Conservation (phyloP, 2,113 vertebrate species). For the Carollia perspicillata region DNA sequence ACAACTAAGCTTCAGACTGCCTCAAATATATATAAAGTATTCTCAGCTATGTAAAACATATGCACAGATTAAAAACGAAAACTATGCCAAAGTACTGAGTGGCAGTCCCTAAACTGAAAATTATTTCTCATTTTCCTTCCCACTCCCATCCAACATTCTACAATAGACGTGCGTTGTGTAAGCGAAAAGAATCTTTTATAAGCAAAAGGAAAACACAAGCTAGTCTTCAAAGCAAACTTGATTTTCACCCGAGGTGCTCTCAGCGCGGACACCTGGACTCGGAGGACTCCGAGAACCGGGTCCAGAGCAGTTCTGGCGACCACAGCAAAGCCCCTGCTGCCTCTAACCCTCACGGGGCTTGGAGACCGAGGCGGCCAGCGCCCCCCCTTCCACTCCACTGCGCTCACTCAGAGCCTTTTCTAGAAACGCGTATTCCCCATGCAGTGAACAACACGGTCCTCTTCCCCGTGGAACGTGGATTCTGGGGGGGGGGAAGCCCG, state of each 20-base stretch:
- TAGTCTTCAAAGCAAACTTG: conserved; percentile 23
- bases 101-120: not conserved
- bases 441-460: not conserved
- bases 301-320: not conserved
- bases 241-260: not conserved
- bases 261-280: not conserved
- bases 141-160: not conserved
- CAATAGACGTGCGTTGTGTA: not conserved
- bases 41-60: not conserved
- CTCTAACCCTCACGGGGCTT: not conserved
- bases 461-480: not conserved
- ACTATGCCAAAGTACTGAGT: not conserved
- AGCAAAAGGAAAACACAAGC: not conserved
- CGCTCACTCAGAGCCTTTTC: not conserved
- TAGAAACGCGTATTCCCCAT: not conserved
- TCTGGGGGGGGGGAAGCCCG: not conserved
- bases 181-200: not conserved
- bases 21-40: not conserved
- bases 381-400: not conserved
- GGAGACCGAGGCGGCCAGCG: not conserved
- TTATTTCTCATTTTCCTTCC: conserved; percentile 6
- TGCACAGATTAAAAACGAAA: not conserved
- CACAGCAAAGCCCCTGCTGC: not conserved
- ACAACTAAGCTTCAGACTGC: not conserved
- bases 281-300: not conserved